phyloP scores from a whole-genome alignment of 2,888 invertebrate genomes.

The Hirtodrosophila alboralis region DNA sequence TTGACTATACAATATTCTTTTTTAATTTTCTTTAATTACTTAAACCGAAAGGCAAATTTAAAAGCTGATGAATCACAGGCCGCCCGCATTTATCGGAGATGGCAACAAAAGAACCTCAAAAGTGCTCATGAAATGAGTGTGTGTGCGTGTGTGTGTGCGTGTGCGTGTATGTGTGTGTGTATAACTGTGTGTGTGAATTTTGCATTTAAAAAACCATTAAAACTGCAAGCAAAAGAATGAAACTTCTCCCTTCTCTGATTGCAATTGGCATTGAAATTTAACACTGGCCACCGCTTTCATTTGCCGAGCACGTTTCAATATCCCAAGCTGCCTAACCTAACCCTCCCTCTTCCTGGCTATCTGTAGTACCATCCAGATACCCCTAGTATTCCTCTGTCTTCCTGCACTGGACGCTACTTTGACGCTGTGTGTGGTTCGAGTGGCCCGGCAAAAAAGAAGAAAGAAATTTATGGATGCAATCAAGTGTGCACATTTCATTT shows the following conservation, averaged over 20 bases:
- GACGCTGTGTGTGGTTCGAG: conserved; percentile 54
- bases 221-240: no score
- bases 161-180: conserved; percentile 8
- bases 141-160: conserved; percentile 4
- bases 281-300: conserved; percentile 54
- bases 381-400: neutral
- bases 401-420: neutral
- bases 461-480: conserved; percentile 68
- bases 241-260: neutral
- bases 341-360: neutral
- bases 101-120: conserved; percentile 51
- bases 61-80: conserved; percentile 57
- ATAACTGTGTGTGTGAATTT: conserved; percentile 19
- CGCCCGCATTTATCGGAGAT: conserved; percentile 49
- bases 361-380: neutral
- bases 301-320: conserved; percentile 48
- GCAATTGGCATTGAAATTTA: conserved; percentile 75
- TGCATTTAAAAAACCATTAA: conserved; percentile 42
- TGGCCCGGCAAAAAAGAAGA: no score
- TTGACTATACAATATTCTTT: no score
- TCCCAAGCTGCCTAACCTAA: neutral
- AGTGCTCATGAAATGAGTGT: conserved; percentile 7
- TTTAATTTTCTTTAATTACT: conserved; percentile 40
- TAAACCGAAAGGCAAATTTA: conserved; percentile 49
- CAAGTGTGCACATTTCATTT: conserved; percentile 68